Conservation (phyloP, 2,888 invertebrate species). For the Drosophila greeni region DNA sequence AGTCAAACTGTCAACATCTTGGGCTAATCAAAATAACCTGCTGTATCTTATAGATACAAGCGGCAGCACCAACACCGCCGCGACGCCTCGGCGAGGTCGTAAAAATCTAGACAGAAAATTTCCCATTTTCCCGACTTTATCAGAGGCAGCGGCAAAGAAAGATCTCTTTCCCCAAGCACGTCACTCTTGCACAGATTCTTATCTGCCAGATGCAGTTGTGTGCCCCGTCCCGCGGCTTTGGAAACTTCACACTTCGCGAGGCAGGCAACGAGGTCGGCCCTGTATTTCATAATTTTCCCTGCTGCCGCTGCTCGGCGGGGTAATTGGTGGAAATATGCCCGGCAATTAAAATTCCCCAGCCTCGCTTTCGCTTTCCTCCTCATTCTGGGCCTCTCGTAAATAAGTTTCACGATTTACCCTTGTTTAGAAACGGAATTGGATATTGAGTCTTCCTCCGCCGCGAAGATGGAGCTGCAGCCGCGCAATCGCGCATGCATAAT, state of each 20-base stretch:
- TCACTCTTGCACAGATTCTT: conserved; percentile 34
- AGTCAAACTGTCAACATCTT: conserved; percentile 66
- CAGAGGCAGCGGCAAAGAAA: conserved; percentile 27
- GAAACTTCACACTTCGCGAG: conserved; percentile 46
- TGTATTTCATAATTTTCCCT: conserved; percentile 55
- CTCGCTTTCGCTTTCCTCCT: conserved; percentile 11
- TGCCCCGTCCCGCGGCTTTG: conserved; percentile 18
- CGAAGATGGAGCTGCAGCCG: conserved; percentile 39
- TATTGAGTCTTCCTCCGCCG: conserved; percentile 9
- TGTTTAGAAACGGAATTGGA: conserved; percentile 17
- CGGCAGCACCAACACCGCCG: background rate
- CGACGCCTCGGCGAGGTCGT: conserved; percentile 38
- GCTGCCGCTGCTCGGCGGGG: conserved; percentile 25
- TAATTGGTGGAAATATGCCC: conserved; percentile 47
- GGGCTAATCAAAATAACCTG: conserved; percentile 63
- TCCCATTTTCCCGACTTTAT: conserved; percentile 8
- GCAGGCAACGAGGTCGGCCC: conserved; percentile 9
- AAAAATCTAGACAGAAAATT: conserved; percentile 29
- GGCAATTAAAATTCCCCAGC: conserved; percentile 43
- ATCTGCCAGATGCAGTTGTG: conserved; percentile 49
- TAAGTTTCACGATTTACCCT: conserved; percentile 27
- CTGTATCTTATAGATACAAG: conserved; percentile 53
- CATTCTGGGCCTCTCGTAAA: conserved; percentile 17
- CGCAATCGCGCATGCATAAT: conserved; percentile 62
- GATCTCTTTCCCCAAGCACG: conserved; percentile 31